Percentiles rank a stretch among this genome's conserved stretches.
Evolutionary conservation across 2,797 vertebrate species (phyloP).

Genomic region (Typhlichthys eigenmanni): DNA sequence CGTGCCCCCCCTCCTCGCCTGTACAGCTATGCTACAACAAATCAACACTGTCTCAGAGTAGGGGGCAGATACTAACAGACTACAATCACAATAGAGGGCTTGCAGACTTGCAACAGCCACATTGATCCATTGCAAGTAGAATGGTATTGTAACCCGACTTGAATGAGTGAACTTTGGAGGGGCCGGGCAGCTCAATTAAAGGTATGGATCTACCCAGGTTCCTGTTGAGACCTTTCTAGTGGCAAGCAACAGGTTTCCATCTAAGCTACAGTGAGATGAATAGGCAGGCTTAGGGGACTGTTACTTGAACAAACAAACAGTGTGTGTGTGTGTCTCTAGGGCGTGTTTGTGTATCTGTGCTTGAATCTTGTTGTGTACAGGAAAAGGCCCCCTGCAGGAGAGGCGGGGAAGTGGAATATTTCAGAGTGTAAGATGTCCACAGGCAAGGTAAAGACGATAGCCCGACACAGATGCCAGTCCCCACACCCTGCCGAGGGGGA

Average conservation of each 20-base stretch:
- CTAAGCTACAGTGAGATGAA: conserved; percentile 17
- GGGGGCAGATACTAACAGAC: conserved; percentile 19
- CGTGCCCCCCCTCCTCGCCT: conserved; percentile 44
- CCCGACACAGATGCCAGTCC: conserved; percentile 70
- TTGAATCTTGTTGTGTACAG: conserved; percentile 1
- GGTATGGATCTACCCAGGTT: conserved; percentile 24
- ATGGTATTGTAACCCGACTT: neutral
- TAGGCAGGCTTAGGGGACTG: conserved; percentile 1
- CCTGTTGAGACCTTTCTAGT: conserved; percentile 23
- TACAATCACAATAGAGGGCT: conserved; percentile 42
- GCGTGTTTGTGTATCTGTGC: conserved; percentile 3
- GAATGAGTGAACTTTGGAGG: conserved; percentile 31
- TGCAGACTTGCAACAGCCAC: conserved; percentile 35
- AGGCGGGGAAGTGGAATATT: conserved; percentile 18
- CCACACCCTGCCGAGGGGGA: conserved; percentile 49
- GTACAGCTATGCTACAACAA: conserved; percentile 57
- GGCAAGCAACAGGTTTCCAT: conserved; percentile 19
- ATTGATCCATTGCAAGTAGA: conserved; percentile 41
- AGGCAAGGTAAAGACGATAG: conserved; percentile 71
- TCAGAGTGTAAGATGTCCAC: conserved; percentile 54
- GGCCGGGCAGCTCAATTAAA: conserved; percentile 15
- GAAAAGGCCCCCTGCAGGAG: conserved; percentile 18
- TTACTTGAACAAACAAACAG: conserved; percentile 4
- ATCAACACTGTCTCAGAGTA: conserved; percentile 43
- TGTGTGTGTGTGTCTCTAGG: neutral